Percentiles rank a stretch among this genome's conserved stretches.
phyloP scores from a whole-genome alignment of 2,888 invertebrate genomes.

The Agrochola macilenta region DNA sequence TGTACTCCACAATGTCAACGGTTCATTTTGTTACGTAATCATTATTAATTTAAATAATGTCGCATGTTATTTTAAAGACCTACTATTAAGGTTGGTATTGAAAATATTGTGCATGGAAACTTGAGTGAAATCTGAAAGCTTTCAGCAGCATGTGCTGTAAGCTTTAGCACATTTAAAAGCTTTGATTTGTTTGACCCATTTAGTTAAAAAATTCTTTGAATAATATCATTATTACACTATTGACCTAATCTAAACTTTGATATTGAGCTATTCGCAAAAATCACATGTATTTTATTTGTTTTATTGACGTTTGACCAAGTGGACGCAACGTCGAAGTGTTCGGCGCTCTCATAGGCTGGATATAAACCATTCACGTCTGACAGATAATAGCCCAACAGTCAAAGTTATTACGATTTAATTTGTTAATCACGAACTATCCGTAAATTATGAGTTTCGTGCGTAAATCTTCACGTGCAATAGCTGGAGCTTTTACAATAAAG shows the following conservation, averaged over 20 bases:
- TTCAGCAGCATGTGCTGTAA: not conserved
- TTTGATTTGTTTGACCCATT: not conserved
- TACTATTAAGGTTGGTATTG: constrained; percentile 36
- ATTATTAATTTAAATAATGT: constrained; percentile 58
- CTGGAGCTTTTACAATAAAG: constrained; percentile 33
- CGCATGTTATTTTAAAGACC: constrained; percentile 43
- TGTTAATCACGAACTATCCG: constrained; percentile 53
- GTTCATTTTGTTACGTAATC: constrained; percentile 57
- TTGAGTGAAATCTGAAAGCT: constrained; percentile 21
- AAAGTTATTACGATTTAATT: constrained; percentile 58
- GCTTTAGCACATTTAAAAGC: not conserved
- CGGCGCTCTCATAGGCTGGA: constrained; percentile 35
- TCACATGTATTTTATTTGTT: constrained; percentile 14
- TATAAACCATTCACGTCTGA: constrained; percentile 57
- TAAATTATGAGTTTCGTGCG: constrained; percentile 44
- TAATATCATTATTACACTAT: not conserved
- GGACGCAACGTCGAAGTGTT: constrained; percentile 6
- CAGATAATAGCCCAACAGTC: constrained; percentile 54
- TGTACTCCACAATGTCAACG: constrained; percentile 50
- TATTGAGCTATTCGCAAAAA: not conserved
- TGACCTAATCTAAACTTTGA: not conserved
- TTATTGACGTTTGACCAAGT: constrained; percentile 36
- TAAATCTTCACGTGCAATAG: constrained; percentile 46
- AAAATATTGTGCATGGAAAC: constrained; percentile 32
- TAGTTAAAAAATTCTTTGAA: not conserved